Conservation (phyloP, 2,113 vertebrate species). For the Balaenoptera acutorostrata region DNA sequence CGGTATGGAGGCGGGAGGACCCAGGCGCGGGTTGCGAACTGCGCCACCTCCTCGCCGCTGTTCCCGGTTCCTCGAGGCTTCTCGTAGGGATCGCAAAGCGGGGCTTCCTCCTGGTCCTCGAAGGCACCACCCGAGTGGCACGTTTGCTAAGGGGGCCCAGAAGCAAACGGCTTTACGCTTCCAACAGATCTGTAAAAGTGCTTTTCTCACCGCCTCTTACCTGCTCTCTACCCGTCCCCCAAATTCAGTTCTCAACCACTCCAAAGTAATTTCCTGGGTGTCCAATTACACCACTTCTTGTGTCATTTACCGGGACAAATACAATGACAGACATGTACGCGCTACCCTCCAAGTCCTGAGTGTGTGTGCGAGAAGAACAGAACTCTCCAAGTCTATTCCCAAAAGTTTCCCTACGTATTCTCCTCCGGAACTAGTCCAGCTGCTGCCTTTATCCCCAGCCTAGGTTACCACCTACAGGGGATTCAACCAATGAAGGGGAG, state of each 20-base stretch:
- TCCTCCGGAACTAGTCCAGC: not conserved
- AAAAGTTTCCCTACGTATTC: not conserved
- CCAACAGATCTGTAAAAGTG: not conserved
- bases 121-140: not conserved
- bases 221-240: not conserved
- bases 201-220: not conserved
- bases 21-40: not conserved
- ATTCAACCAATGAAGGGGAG: not conserved
- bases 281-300: not conserved
- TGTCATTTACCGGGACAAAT: not conserved
- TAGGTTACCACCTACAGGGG: not conserved
- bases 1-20: not conserved
- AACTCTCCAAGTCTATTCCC: not conserved
- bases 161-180: not conserved
- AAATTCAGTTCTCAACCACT: not conserved
- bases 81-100: accelerated
- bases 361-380: not conserved
- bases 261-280: not conserved
- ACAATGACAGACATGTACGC: not conserved
- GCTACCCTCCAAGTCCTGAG: not conserved
- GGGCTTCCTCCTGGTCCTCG: not conserved
- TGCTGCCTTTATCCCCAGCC: not conserved
- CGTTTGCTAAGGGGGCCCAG: not conserved
- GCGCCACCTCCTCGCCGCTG: not conserved
- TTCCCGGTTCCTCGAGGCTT: not conserved